These are phyloP conservation scores for Apoda limacodes DNA, from an alignment of 2,888 invertebrate species.

Conservation along the genomic window DNA sequence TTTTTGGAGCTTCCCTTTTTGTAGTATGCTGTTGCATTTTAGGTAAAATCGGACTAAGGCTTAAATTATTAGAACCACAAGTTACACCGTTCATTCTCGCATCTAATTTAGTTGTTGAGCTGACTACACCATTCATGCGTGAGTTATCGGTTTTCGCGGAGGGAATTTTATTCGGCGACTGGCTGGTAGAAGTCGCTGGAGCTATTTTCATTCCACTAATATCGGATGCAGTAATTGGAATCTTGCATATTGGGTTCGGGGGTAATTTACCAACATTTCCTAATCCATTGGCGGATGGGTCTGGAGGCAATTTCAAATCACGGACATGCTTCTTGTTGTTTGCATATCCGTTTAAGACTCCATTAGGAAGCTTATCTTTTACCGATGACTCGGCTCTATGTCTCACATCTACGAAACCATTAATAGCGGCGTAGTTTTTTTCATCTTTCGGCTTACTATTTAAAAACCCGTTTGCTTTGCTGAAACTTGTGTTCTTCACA, in stretches of 20 bases:
- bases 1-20: conserved; percentile 45
- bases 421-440: conserved; percentile 37
- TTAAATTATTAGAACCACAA: conserved; percentile 57
- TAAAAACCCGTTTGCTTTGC: conserved; percentile 33
- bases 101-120: conserved; percentile 57
- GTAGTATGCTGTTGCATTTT: conserved; percentile 25
- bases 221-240: conserved; percentile 41
- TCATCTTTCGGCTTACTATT: conserved; percentile 42
- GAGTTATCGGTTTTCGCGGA: conserved; percentile 34
- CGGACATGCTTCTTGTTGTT: conserved; percentile 37
- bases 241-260: conserved; percentile 26
- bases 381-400: conserved; percentile 34
- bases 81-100: conserved; percentile 61
- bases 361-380: conserved; percentile 34
- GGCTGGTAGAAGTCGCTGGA: conserved; percentile 32
- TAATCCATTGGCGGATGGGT: conserved; percentile 52
- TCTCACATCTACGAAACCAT: conserved; percentile 50
- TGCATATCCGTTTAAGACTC: conserved; percentile 37
- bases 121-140: conserved; percentile 47
- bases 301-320: conserved; percentile 30
- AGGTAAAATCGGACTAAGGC: conserved; percentile 35
- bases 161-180: conserved; percentile 35
- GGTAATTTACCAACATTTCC: conserved; percentile 1
- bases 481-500: conserved; percentile 30
- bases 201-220: conserved; percentile 34